A percentile compares a stretch with the other conserved stretches of the same genome.
These are phyloP conservation scores for Carduelis carduelis DNA, from an alignment of 2,797 vertebrate genomes.

Conservation along the genomic window DNA sequence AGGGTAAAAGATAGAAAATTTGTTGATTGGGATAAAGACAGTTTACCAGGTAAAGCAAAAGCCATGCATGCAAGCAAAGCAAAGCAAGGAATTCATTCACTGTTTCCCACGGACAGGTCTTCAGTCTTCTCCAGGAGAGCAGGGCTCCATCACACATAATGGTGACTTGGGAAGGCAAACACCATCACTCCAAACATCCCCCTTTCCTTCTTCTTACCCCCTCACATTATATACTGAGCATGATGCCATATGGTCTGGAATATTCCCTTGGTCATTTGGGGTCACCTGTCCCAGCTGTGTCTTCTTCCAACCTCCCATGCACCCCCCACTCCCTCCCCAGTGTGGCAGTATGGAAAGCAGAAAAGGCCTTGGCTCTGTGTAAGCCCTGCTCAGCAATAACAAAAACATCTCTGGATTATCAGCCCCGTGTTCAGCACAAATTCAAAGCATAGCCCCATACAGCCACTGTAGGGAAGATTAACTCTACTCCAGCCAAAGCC, in stretches of 20 bases:
- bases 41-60: neutral
- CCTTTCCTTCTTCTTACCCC: neutral
- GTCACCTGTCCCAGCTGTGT: neutral
- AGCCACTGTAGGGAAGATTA: neutral
- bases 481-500: neutral
- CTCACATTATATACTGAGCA: neutral
- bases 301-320: neutral
- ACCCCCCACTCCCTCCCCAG: neutral
- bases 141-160: neutral
- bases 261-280: no score
- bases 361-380: neutral
- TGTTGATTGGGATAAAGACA: neutral
- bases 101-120: neutral
- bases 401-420: neutral
- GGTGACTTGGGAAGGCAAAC: neutral
- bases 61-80: neutral
- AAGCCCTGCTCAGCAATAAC: neutral
- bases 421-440: neutral
- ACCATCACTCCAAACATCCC: neutral
- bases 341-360: fast-evolving
- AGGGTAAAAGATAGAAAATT: neutral
- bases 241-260: neutral
- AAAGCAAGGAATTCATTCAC: neutral
- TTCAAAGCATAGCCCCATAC: neutral
- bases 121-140: neutral